Percentiles rank a stretch among this genome's conserved stretches.
Evolutionary conservation across 2,113 vertebrate species (phyloP).

Genomic region (Nannospalax galili): DNA sequence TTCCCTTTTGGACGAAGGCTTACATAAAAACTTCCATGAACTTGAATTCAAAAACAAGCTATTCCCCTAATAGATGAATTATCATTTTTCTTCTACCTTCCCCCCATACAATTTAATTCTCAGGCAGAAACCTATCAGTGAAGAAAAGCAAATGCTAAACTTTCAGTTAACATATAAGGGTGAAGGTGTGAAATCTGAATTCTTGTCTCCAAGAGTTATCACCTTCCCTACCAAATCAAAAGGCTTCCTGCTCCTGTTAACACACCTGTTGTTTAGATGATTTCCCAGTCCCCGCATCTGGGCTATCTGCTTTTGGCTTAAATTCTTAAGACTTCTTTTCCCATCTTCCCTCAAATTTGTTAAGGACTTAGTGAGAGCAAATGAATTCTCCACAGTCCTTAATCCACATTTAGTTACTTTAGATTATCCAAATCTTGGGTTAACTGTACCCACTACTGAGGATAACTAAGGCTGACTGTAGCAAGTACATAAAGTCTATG

Average conservation of each 20-base stretch:
- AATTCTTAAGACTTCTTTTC: constrained; percentile 37
- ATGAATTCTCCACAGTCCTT: background rate
- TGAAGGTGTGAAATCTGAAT: constrained; percentile 36
- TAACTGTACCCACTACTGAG: background rate
- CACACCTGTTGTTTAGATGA: background rate
- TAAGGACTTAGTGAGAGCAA: background rate
- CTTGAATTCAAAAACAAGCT: background rate
- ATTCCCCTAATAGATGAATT: background rate
- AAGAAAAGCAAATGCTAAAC: constrained; percentile 51
- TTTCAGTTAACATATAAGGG: constrained; percentile 55
- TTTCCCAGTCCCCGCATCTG: background rate
- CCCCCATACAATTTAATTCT: constrained; percentile 4
- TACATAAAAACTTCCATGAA: background rate
- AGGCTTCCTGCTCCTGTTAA: background rate
- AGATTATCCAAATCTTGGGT: background rate
- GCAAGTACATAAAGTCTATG: background rate
- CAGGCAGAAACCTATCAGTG: constrained; percentile 1
- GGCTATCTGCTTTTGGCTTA: constrained; percentile 8
- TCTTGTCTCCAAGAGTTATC: background rate
- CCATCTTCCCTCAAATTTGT: background rate
- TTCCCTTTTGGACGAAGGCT: background rate
- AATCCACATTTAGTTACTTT: constrained; percentile 30
- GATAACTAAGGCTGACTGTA: background rate
- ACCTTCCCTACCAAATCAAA: background rate
- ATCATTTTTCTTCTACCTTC: background rate